Percentiles rank a stretch among this genome's conserved stretches.
Conservation (phyloP, 2,888 invertebrate genomes). For the Yponomeuta sedellus region DNA sequence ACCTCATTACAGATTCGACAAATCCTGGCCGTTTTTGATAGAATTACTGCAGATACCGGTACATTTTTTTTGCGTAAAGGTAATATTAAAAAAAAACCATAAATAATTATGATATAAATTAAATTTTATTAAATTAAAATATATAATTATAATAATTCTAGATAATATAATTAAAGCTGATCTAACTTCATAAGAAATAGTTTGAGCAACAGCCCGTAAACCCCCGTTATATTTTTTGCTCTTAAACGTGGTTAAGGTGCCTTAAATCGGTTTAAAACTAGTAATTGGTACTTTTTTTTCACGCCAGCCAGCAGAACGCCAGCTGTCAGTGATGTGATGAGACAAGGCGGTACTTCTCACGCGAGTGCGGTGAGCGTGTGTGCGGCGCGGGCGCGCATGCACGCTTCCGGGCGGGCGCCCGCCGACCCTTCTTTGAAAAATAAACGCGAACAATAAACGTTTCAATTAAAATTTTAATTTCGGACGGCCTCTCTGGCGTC, state of each 20-base stretch:
- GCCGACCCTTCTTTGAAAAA: conserved; percentile 8
- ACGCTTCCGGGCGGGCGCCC: not conserved
- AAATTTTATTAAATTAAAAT: conserved; percentile 73
- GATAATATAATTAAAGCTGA: conserved; percentile 80
- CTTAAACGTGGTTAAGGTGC: no score
- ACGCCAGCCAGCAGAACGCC: no score
- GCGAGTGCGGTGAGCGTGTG: no score
- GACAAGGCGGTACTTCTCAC: no score
- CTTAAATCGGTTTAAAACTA: no score
- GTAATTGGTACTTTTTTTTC: no score
- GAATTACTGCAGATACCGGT: no score
- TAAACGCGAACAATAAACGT: conserved; percentile 42
- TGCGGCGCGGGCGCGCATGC: not conserved
- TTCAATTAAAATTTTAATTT: conserved; percentile 55
- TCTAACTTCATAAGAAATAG: conserved; percentile 86
- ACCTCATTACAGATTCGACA: no score
- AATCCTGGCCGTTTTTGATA: no score
- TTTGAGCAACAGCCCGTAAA: conserved; percentile 82
- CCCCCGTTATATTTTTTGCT: no score
- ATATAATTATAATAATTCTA: conserved; percentile 74
- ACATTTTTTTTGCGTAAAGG: no score
- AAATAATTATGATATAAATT: conserved; percentile 61
- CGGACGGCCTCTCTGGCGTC: conserved; percentile 33
- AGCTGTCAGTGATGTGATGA: no score
- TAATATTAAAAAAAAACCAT: conserved; percentile 73